Evolutionary conservation across 2,113 vertebrate species (phyloP).

Genomic region (Brachirus orientalis): DNA sequence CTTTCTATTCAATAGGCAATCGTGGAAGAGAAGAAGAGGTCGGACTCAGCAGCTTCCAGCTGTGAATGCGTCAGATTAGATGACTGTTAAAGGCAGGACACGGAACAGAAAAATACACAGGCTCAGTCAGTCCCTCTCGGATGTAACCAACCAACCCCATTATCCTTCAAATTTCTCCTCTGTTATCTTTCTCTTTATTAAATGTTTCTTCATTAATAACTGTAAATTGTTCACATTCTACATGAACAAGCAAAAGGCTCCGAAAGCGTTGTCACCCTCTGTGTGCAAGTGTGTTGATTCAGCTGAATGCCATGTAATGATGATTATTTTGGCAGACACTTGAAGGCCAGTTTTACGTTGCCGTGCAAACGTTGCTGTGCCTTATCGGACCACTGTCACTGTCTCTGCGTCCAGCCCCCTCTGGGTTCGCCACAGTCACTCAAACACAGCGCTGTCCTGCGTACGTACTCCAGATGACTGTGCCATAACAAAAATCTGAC

Average conservation of each 20-base stretch:
- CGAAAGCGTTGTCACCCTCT: no score
- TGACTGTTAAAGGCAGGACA: constrained; percentile 46
- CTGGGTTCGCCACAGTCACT: constrained; percentile 10
- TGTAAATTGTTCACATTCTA: neutral
- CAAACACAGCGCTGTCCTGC: neutral
- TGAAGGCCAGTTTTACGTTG: constrained; percentile 41
- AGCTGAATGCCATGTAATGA: no score
- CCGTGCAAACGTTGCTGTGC: constrained; percentile 16
- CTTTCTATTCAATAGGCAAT: constrained; percentile 29
- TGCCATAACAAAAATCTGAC: constrained; percentile 18
- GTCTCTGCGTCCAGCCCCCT: neutral
- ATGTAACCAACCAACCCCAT: constrained; percentile 4
- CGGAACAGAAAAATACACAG: constrained; percentile 13
- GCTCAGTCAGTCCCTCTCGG: constrained; percentile 10
- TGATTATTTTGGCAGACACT: no score
- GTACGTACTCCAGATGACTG: constrained; percentile 27
- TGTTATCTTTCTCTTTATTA: neutral
- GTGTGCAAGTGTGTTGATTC: no score
- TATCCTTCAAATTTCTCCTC: neutral
- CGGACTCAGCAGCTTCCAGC: constrained; percentile 66
- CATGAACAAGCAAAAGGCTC: constrained; percentile 2
- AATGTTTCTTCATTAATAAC: constrained; percentile 7
- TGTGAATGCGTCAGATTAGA: constrained; percentile 63
- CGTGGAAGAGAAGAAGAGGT: constrained; percentile 29
- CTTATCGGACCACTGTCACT: constrained; percentile 30